Evolutionary conservation across 2,113 vertebrate species (phyloP), one percentile per base, ranked within the genome.

Genomic region (Clarias macrocephalus): DNA sequence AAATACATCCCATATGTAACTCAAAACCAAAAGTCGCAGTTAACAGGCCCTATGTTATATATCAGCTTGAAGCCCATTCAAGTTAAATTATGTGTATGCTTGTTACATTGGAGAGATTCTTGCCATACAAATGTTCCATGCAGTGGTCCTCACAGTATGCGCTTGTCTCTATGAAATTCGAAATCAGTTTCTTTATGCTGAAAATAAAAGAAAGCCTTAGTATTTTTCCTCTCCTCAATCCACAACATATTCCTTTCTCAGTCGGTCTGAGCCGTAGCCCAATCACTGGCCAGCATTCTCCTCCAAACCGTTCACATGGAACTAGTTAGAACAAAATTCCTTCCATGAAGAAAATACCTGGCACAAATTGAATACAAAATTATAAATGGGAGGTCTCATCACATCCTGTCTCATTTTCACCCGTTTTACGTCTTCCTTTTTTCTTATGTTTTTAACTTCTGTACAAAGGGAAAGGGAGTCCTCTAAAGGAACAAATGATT

Each of bases 301-400:
- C 91, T 93, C 91, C 92, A 94, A 94, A 94, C 93, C 92, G 92
- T 95, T 96, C 95, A 95, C 94, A 95, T 95, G 95, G 94, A 96
- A 93, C 93, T 94, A 93, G 93, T 95, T 95, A 95, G 91, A 87
- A 93, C 91, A 93, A 94, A 94, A 96, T 96, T 95, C 95, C 93
- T 96, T 96, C 95, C 94, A 94, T 92, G 90, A 89, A 95, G 92
- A 93, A 94, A 94, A 94, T 94, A 93, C 95, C 93, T 95, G 94
- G 93, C 94, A 94, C 91, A 90, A 90, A 92, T 94, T 93, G 91
- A 94, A 94, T 94, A 92, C 92, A 94, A 94, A 95, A 94, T 95
- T 93, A 93, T 94, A 95, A 95, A 95, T 85, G 92, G 90, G 92
- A 94, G 94, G 93, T 95, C 94, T 95, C 94, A 95, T 96, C 94